phyloP scores from a whole-genome alignment of 2,888 invertebrate species.

The Hirtodrosophila cameraria region DNA sequence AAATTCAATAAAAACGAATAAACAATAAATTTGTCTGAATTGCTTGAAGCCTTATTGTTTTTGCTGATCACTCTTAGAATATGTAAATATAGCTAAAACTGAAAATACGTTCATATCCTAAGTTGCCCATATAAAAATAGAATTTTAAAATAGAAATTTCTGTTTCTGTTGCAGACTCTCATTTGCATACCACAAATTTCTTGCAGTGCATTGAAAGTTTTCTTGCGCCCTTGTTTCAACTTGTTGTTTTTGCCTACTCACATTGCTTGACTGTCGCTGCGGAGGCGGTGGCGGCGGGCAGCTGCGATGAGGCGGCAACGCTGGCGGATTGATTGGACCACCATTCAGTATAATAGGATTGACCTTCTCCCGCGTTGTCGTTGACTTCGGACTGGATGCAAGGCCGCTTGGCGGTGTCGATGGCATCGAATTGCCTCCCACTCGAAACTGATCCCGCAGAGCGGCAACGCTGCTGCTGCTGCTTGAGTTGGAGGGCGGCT shows the following conservation, averaged over 20 bases:
- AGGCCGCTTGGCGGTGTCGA: constrained; percentile 52
- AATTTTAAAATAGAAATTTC: too few species aligned
- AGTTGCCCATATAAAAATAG: too few species aligned
- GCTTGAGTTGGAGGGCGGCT: constrained; percentile 75
- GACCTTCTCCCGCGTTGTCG: constrained; percentile 65
- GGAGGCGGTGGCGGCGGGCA: constrained; percentile 84
- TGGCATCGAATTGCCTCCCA: constrained; percentile 70
- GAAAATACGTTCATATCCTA: too few species aligned
- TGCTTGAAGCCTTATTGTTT: too few species aligned
- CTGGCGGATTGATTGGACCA: constrained; percentile 81
- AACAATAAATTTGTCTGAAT: too few species aligned
- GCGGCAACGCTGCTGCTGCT: constrained; percentile 81
- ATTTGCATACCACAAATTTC: constrained; percentile 3
- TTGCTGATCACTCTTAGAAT: too few species aligned
- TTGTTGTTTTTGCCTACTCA: constrained; percentile 73
- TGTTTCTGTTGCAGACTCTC: too few species aligned
- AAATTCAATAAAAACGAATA: too few species aligned
- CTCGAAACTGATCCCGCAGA: constrained; percentile 82
- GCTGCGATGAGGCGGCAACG: constrained; percentile 83
- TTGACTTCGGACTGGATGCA: constrained; percentile 67
- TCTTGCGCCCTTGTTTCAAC: constrained; percentile 46
- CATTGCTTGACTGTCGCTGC: constrained; percentile 82
- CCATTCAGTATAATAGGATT: constrained; percentile 80
- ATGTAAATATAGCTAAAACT: too few species aligned
- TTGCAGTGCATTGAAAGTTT: constrained; percentile 14